Conservation (phyloP, 2,888 invertebrate genomes). For the Alcis repandata region DNA sequence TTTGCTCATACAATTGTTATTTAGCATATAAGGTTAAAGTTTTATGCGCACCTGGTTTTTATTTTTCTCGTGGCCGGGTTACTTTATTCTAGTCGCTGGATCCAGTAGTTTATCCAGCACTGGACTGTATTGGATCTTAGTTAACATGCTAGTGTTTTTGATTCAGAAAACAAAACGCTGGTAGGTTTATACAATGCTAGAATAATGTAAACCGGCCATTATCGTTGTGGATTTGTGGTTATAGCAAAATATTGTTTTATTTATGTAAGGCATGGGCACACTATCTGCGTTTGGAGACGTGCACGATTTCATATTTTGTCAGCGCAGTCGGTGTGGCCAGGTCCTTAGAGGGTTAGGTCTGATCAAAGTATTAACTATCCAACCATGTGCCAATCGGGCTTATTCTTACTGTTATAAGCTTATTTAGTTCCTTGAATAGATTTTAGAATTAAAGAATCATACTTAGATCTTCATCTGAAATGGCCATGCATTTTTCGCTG, state of each 20-base stretch:
- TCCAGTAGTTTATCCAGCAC: not conserved
- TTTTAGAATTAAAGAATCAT: not conserved
- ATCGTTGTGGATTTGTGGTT: conserved; percentile 18
- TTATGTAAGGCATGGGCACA: not conserved
- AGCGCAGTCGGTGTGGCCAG: not conserved
- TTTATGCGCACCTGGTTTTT: conserved; percentile 55
- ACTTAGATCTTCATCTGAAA: not conserved
- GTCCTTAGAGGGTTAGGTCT: conserved; percentile 16
- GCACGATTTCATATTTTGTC: not conserved
- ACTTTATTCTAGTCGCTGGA: conserved; percentile 11
- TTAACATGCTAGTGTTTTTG: not conserved
- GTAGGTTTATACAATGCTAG: not conserved
- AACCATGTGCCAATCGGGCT: conserved; percentile 2
- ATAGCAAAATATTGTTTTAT: conserved; percentile 3
- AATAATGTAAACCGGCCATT: conserved; percentile 7
- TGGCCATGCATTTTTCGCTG: not conserved
- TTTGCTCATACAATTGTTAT: conserved; percentile 65
- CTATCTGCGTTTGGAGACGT: not conserved
- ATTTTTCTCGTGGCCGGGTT: conserved; percentile 39
- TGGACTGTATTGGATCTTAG: not conserved
- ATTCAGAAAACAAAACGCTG: not conserved
- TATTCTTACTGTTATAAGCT: not conserved
- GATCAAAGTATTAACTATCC: conserved; percentile 29
- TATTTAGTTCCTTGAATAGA: not conserved
- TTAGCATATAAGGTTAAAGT: conserved; percentile 72